phyloP scores from a whole-genome alignment of 2,113 vertebrate species.

The Cromileptes altivelis region DNA sequence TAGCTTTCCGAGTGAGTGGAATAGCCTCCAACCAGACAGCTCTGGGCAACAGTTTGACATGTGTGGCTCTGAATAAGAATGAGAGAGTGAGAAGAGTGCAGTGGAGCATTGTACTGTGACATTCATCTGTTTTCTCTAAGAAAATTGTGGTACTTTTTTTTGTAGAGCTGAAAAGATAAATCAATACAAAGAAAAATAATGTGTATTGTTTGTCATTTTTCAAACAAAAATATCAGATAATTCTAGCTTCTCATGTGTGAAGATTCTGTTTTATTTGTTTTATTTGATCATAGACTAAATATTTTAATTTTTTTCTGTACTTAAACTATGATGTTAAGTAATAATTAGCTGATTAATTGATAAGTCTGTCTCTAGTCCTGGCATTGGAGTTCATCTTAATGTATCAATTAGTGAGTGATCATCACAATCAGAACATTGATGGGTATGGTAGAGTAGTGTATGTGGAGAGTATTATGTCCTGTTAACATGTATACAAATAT shows the following conservation, averaged over 20 bases:
- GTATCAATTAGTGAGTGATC: too few relatives aligned
- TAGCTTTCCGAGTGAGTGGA: slow-evolving; percentile 20
- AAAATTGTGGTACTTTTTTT: neutral
- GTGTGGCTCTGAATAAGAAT: slow-evolving; percentile 59
- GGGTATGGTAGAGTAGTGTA: too few relatives aligned
- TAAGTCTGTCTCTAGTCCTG: too few relatives aligned
- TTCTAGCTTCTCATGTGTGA: neutral
- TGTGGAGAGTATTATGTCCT: too few relatives aligned
- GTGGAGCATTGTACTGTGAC: neutral
- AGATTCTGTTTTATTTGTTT: neutral
- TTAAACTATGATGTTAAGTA: too few relatives aligned
- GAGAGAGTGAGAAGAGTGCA: slow-evolving; percentile 25
- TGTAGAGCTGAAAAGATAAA: neutral
- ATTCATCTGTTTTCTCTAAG: slow-evolving; percentile 1
- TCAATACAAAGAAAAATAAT: neutral
- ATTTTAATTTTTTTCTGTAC: neutral
- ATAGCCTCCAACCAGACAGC: slow-evolving; percentile 24
- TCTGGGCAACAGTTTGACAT: slow-evolving; percentile 35
- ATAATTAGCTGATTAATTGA: too few relatives aligned
- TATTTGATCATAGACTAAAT: neutral
- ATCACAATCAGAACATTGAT: too few relatives aligned
- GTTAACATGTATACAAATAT: too few relatives aligned
- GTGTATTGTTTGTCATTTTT: neutral
- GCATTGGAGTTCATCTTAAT: too few relatives aligned
- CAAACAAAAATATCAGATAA: slow-evolving; percentile 2